phyloP scores from a whole-genome alignment of 2,113 vertebrate genomes.

The Heliornis fulica region DNA sequence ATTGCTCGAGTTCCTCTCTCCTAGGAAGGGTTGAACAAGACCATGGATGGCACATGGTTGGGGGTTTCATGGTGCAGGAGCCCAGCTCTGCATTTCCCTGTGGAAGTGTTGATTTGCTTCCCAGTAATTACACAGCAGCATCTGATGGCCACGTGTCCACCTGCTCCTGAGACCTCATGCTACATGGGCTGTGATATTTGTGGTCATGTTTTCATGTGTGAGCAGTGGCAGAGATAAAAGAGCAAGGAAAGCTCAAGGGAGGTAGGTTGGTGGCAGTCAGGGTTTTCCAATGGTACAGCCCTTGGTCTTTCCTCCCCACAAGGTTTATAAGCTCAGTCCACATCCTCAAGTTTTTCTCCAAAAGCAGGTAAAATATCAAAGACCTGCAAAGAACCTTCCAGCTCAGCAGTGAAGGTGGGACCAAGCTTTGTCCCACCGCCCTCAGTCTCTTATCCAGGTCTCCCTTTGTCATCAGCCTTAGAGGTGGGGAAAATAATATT shows the following conservation, averaged over 20 bases:
- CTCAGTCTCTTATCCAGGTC: background rate
- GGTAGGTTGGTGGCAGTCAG: background rate
- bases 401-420: background rate
- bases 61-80: background rate
- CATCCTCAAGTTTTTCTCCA: background rate
- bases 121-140: background rate
- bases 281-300: background rate
- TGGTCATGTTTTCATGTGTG: rapidly evolving
- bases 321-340: background rate
- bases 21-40: background rate
- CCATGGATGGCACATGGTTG: background rate
- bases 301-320: background rate
- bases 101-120: background rate
- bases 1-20: background rate
- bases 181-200: too few relatives aligned
- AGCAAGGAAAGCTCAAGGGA: background rate
- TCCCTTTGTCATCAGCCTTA: background rate
- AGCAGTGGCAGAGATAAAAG: background rate
- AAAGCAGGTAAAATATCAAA: background rate
- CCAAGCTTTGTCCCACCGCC: background rate
- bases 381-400: background rate
- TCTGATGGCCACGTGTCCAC: background rate
- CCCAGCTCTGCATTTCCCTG: background rate
- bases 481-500: rapidly evolving
- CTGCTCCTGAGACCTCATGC: rapidly evolving